Base-by-base conservation (phyloP, 1,140 invertebrate genomes). In the Elymnias hypermnestra region DNA sequence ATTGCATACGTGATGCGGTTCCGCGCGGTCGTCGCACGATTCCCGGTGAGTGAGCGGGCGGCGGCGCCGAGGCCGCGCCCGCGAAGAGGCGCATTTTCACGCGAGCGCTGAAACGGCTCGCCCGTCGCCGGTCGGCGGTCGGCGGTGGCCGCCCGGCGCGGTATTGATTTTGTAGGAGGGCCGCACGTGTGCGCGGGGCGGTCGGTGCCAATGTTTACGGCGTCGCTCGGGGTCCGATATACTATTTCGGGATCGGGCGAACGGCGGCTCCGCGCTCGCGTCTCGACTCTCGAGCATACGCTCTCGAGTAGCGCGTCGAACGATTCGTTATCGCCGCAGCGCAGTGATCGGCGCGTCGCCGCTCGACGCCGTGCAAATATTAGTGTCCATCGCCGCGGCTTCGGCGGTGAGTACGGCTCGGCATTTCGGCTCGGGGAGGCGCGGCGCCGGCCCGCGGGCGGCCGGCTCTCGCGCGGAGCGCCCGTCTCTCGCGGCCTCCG, bases 41-140 rank as follows among this genome's bases (percentile, higher is more conserved):
- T n/a, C n/a, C n/a, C n/a, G n/a, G n/a, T n/a, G n/a, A n/a, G n/a
- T n/a, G n/a, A n/a, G n/a, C n/a, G n/a, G n/a, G n/a, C n/a, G n/a
- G n/a, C n/a, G n/a, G n/a, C n/a, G n/a, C n/a, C 37, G 66, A 65
- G 52, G 52, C 60, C 62, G 58, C 63, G 57, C 52, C 71, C 63
- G 62, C 69, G 72, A 71, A 72, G 74, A 77, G 58, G 71, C 57
- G 70, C 63, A 74, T 74, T 76, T 78, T 81, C 76, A 73, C 77
- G 66, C 57, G 55, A 57, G 63, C 58, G 59, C 65, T 57, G n/a
- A 57, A 58, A 61, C 64, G 64, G 73, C 67, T 67, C 14, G 45
- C 17, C 47, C 19, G 47, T 36, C 28, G 33, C 22, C 43, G 45
- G 55, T 59, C 48, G n/a, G 51, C 56, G 56, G 49, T 40, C 47